phyloP scores from a whole-genome alignment of 2,888 invertebrate genomes.

The Cyaniris semiargus region DNA sequence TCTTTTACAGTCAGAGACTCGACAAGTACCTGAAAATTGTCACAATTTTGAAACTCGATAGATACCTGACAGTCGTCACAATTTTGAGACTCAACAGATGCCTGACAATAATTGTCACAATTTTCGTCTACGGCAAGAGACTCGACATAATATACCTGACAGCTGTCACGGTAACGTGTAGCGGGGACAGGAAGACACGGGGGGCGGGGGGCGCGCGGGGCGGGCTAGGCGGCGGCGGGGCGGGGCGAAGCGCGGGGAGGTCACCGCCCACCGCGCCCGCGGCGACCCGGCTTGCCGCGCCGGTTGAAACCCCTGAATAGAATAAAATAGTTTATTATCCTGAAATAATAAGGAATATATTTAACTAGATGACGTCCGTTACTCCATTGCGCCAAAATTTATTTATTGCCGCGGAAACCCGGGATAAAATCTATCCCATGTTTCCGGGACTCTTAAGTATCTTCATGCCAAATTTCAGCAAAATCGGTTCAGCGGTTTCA shows the following conservation, averaged over 20 bases:
- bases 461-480: too few relatives aligned
- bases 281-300: slow-evolving; percentile 68
- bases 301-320: slow-evolving; percentile 77
- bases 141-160: neutral
- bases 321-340: too few relatives aligned
- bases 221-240: slow-evolving; percentile 49
- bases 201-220: slow-evolving; percentile 44
- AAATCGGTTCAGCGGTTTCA: too few relatives aligned
- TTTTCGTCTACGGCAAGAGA: neutral
- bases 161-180: neutral
- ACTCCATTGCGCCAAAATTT: too few relatives aligned
- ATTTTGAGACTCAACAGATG: neutral
- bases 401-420: too few relatives aligned
- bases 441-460: too few relatives aligned
- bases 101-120: neutral
- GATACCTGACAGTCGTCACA: neutral
- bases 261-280: slow-evolving; percentile 64
- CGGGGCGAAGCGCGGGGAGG: slow-evolving; percentile 45
- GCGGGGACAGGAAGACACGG: slow-evolving; percentile 30
- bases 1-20: neutral
- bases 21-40: neutral
- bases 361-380: too few relatives aligned
- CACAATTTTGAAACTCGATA: neutral
- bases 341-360: slow-evolving; percentile 32
- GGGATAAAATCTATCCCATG: too few relatives aligned